A percentile compares a stretch with the other conserved stretches of the same genome.
Conservation (phyloP, 2,113 vertebrate species). For the Gambusia holbrooki region DNA sequence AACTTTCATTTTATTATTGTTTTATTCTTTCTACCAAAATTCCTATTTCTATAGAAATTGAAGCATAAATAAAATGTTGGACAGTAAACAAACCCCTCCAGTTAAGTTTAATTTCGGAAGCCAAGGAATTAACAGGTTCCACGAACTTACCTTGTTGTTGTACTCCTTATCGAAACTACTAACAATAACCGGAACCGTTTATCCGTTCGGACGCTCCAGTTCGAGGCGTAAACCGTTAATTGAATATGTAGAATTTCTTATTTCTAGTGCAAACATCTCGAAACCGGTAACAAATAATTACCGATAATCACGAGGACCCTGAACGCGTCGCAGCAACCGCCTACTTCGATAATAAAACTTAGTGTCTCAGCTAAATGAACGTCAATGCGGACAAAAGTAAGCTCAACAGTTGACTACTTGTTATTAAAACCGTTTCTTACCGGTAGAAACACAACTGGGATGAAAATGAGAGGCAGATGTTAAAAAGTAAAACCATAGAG, state of each 20-base stretch:
- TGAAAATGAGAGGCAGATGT: not conserved
- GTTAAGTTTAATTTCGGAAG: not conserved
- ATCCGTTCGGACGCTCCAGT: constrained; percentile 97
- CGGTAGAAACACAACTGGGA: not conserved
- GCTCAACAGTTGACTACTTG: not conserved
- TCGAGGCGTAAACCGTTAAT: constrained; percentile 98
- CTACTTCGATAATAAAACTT: constrained; percentile 7
- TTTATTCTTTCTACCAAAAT: too few species aligned
- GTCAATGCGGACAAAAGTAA: not conserved
- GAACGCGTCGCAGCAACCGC: constrained; percentile 6
- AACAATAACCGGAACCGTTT: constrained; percentile 95
- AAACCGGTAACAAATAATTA: constrained; percentile 39
- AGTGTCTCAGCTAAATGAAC: not conserved
- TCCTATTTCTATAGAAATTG: too few species aligned
- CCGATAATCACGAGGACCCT: not conserved
- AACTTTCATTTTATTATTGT: too few species aligned
- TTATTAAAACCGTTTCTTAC: not conserved
- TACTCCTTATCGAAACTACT: constrained; percentile 98
- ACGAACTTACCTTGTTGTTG: constrained; percentile 91
- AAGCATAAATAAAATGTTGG: too few species aligned
- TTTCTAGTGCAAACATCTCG: constrained; percentile 97
- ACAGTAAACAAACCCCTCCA: too few species aligned
- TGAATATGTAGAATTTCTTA: constrained; percentile 99
- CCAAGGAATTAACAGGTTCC: not conserved
- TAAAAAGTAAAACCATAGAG: not conserved